Base-by-base conservation (phyloP, 2,113 vertebrate genomes). In the Eleginops maclovinus region DNA sequence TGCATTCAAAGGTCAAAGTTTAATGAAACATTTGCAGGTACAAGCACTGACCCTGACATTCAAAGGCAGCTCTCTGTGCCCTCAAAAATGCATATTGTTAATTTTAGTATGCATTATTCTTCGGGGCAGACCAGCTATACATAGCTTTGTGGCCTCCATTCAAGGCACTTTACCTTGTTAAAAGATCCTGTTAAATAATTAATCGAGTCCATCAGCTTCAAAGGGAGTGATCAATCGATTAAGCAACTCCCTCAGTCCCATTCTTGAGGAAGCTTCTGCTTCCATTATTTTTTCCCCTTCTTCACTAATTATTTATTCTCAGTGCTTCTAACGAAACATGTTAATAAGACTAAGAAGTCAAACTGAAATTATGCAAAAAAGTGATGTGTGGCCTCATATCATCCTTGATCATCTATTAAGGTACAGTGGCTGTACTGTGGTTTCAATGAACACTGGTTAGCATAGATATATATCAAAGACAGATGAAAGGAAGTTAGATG, bases 181-280 rank as follows among this genome's bases (percentile, higher is more conserved):
- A 90, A 90, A 89, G 85, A 88, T 84, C 67, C 83, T 69, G 58
- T 77, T 93, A 83, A 93, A 93, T 92, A 91, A 92, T 93, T 88
- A 89, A 93, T 91, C 8, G 28, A 79, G 82, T 87, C 80, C 85
- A 91, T 91, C 87, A 72, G 69, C 83, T 86, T 90, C 87, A 86
- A 90, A 93, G 79, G 86, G 67, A 80, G 73, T 65, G 73, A 88
- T 92, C 88, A 79, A 84, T 92, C 65, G 77, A 87, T 66, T 54
- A 59, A 87, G 66, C 59, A 65, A 75, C 77, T 81, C 77, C 46
- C 56, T 80, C 61, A 65, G 43, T 22, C 12, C 61, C 54, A 3
- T 71, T 84, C 66, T 43, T 0, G 24, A 60, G 50, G 79, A 87
- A 73, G 79, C 69, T 66, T 50, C 58, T 78, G 71, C 77, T 80